Base-by-base conservation (phyloP, 2,888 invertebrate species). In the Heliconius erato region DNA sequence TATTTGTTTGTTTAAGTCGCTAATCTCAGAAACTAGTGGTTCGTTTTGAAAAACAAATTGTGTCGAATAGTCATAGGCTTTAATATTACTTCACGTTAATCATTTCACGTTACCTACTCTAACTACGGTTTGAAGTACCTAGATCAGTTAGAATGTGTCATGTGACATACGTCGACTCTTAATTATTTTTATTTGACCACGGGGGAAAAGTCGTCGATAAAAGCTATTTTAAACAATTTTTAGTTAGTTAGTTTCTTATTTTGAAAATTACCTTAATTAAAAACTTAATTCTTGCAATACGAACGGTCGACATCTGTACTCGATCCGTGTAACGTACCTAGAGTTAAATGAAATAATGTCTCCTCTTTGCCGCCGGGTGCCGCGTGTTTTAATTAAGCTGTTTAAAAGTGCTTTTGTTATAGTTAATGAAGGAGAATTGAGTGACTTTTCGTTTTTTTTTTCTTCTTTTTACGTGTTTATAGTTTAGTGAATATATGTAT, bases 301-400 rank as follows among this genome's bases (percentile, higher is more conserved):
- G 68, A 74, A 65, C 49, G 68, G 54, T 54, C 74, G 80, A 49
- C 80, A 80, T 80, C 76, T 80, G 80, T 59, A 74, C 80, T 35
- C 67, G 74, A 76, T 76, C 74, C 59, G 68, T 49, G 54, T 67
- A 72, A 65, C 26, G 28, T 63, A 63, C 63, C 63, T 59, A 59
- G 35, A 80, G 54, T 76, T 68, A 68, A 68, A 80, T 78, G 78
- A 67, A 78, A 78, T 78, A 78, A 67, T 65, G 28, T 26, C 67
- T 40, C n/a, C 78, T 9, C 11, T 49, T 23, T 49, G 44, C 44
- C 65, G 77, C 28, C 28, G 67, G 54, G 54, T 3, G 54, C 54
- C 54, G 67, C 67, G 44, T 67, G 67, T 78, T 28, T 67, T 78
- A 78, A 78, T 78, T 78, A 78, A 67, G 67, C 63, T 40, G 59